Evolutionary conservation across 2,113 vertebrate species (phyloP), one percentile per base, ranked within the genome.

Genomic region (Eleginops maclovinus): DNA sequence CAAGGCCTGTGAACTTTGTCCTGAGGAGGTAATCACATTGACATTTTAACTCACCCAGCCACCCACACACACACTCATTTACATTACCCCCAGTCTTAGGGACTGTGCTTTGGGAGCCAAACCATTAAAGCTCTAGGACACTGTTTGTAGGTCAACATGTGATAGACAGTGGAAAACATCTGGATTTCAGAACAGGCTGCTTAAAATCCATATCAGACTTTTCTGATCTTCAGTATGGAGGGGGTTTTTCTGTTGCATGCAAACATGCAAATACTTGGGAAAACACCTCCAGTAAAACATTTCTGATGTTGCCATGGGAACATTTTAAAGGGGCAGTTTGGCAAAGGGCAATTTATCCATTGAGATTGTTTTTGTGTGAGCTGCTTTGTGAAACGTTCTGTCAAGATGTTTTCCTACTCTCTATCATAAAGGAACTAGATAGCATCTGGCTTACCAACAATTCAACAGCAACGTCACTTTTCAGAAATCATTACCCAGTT

Each of bases 1-100:
- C 93, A 99, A 99, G 94, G 98, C 98, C 94, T 99, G 98, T 93
- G 98, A 99, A 87, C 96, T 99, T 78, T 99, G 98, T 93, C 98
- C 98, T 17, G 98, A 99, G 87, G 98, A 99, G 97, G 98, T 99
- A 97, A 88, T 12, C 19, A 4, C 49, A n/a, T 40, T 28, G 10
- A 50, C 43, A 47, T 53, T 58, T 40, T 72, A 77, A 47, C n/a
- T 47, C 64, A 71, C 44, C 41, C 60, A 31, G 64, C 51, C 62
- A 36, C 21, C 22, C n/a, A 21, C 66, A 58, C 40, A 26, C 5
- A 31, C 9, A 9, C n/a, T 22, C 17, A 54, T 43, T 36, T 40
- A 62, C 13, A 49, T 47, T 54, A 56, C 75, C 24, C 72, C 9
- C n/a, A 77, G 64, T 72, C 26, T 82, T 50, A 58, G 40, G 43